Evolutionary conservation across 1,140 invertebrate genomes (phyloP).

Genomic region (Tigriopus japonicus): DNA sequence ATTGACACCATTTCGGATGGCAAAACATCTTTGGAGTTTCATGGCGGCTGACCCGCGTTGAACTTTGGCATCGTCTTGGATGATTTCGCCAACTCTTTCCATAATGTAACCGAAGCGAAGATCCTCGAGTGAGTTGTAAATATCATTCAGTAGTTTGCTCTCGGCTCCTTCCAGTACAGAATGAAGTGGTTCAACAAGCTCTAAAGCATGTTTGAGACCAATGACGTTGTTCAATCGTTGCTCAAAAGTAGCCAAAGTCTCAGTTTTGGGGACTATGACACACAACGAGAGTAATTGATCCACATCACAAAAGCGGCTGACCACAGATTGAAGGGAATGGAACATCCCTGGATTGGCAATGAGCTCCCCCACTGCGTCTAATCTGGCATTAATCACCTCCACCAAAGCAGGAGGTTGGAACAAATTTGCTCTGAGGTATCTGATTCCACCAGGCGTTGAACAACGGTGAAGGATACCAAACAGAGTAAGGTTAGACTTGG

Average conservation of each 20-base stretch:
- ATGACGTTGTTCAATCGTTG: constrained; percentile 57
- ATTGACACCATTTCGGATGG: constrained; percentile 52
- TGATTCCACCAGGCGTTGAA: constrained; percentile 49
- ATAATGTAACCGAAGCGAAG: constrained; percentile 35
- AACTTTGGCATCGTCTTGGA: constrained; percentile 50
- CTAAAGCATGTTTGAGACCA: constrained; percentile 53
- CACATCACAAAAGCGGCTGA: constrained; percentile 37
- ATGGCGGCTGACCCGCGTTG: constrained; percentile 44
- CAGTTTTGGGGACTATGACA: background rate
- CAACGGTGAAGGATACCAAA: constrained; percentile 56
- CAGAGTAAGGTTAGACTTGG: constrained; percentile 39
- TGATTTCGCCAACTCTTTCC: constrained; percentile 39
- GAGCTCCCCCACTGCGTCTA: constrained; percentile 52
- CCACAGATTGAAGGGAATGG: constrained; percentile 29
- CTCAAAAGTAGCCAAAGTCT: constrained; percentile 29
- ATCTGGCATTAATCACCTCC: constrained; percentile 40
- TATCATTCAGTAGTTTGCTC: constrained; percentile 34
- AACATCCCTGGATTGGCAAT: constrained; percentile 40
- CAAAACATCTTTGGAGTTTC: constrained; percentile 57
- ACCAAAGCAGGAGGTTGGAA: constrained; percentile 49
- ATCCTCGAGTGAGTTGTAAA: constrained; percentile 26
- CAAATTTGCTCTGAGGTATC: constrained; percentile 53
- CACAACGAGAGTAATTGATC: constrained; percentile 35
- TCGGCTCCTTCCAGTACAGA: constrained; percentile 35
- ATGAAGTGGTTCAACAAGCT: constrained; percentile 42